Evolutionary conservation across 2,113 vertebrate species (phyloP), one percentile per base, ranked within the genome.

Genomic region (Emydura subglobosa): DNA sequence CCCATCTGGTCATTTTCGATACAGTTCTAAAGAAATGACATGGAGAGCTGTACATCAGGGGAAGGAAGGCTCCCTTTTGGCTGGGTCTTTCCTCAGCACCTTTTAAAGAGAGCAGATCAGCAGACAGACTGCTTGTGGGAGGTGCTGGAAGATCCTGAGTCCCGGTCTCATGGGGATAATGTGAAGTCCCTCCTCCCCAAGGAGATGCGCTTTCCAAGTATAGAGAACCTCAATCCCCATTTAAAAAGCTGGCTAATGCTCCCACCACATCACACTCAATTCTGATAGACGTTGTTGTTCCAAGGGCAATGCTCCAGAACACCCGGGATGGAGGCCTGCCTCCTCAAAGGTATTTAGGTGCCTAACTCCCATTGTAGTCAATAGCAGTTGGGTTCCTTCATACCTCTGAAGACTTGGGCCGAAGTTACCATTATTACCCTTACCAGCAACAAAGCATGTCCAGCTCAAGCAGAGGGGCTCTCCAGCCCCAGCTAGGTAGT

Each of bases 1-100:
- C 85, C 91, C 90, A 94, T 95, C 82, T 90, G 95, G 86, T 94
- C 42, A 39, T 29, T 97, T 94, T 86, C 76, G 87, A 68, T 96
- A 49, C 19, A 2, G 39, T 74, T 24, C 83, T 88, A 91, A 10
- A 83, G 50, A 88, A 42, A 9, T 39, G 21, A 42, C 39, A 22
- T 25, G 39, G n/a, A 72, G 65, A 72, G 8, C 34, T 39, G 65
- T 19, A 72, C 65, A 25, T 7, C 7, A 80, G n/a, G 90, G 54
- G 65, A 90, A 51, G 55, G 68, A 1, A 0, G 74, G 17, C 5
- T 1, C 81, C 47, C 39, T n/a, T 81, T 80, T 47, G 79, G 90
- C 39, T 27, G 27, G 0, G 0, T 7, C 2, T 34, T 44, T 61
- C 68, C 87, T 53, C 39, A 42, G 65, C 85, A 11, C 2, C 29